Evolutionary conservation across 2,797 vertebrate genomes (phyloP), one percentile per base, ranked within the genome.

Genomic region (Luscinia megarhynchos): DNA sequence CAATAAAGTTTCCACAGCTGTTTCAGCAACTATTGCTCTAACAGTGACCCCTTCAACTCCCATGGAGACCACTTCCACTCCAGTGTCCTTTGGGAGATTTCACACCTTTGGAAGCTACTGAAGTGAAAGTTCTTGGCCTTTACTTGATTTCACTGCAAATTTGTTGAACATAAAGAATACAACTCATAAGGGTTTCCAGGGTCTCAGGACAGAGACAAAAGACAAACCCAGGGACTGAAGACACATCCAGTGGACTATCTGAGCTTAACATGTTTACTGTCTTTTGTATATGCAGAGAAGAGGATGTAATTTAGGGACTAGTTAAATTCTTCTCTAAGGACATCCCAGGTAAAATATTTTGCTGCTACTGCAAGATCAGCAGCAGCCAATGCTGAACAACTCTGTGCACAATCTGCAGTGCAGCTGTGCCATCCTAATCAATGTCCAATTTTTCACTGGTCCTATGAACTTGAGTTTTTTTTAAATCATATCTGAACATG

Each of bases 21-120:
- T 86, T 96, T 92, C 79, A 88, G 55, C 51, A 69, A 30, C 2
- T 38, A 51, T 30, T 93, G 79, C 30, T 84, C 58, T 53, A 55
- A 61, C 23, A 80, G 12, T 78, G 72, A 95, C 67, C 59, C 38
- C 53, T 78, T 59, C 2, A 4, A 66, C 30, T 81, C 63, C 76
- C 59, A 73, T 5, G 30, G 73, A 86, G 26, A 85, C 45, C 45
- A 73, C 29, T 95, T 92, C 84, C 79, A 89, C 77, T 82, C 79
- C 80, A 64, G 22, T 45, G 59, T 89, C 70, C 55, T 92, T 66
- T 19, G 87, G 66, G 62, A 82, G 84, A 92, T 93, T 92, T 94
- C 69, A 89, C 75, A 94, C 64, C 79, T 93, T 87, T 66, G 55
- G 79, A 88, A 97, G 76, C 62, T 84, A 88, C 45, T 75, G 43